Conservation (phyloP, 2,113 vertebrate genomes). For the Phrynosoma blainvillii region DNA sequence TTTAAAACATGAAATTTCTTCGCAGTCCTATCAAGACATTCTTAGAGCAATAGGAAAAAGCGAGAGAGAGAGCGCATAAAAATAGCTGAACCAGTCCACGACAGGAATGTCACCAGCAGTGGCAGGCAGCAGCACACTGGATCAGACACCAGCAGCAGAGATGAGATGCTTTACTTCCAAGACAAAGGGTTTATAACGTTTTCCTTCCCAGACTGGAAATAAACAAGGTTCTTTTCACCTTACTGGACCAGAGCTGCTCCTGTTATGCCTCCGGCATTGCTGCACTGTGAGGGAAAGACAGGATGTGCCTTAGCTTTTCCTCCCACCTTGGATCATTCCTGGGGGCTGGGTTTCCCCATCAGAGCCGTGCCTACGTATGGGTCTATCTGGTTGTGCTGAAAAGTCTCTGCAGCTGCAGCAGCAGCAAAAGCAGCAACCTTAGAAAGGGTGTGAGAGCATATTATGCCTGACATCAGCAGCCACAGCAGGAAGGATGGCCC, state of each 20-base stretch:
- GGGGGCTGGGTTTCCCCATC: constrained; percentile 46
- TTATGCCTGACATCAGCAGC: constrained; percentile 77
- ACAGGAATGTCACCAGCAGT: constrained; percentile 42
- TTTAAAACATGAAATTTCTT: constrained; percentile 27
- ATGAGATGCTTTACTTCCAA: constrained; percentile 62
- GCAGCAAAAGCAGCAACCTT: constrained; percentile 50
- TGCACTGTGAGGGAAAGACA: constrained; percentile 39
- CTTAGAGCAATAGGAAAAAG: constrained; percentile 47
- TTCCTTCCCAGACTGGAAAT: constrained; percentile 52
- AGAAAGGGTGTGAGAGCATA: constrained; percentile 47
- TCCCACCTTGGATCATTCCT: constrained; percentile 26
- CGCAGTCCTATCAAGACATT: constrained; percentile 68
- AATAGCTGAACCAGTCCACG: constrained; percentile 22
- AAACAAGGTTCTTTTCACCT: constrained; percentile 65
- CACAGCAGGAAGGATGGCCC: constrained; percentile 70
- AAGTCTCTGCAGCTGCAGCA: constrained; percentile 38
- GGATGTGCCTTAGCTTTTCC: constrained; percentile 25
- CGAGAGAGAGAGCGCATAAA: too few relatives aligned
- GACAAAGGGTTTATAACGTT: constrained; percentile 71
- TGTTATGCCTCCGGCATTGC: constrained; percentile 37
- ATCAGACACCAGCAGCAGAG: constrained; percentile 1
- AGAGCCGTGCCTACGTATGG: background rate
- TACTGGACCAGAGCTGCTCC: constrained; percentile 46
- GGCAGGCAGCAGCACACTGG: constrained; percentile 35
- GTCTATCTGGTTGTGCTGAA: constrained; percentile 21